These are phyloP conservation scores for Promerops cafer DNA, from an alignment of 2,113 vertebrate species.

Conservation along the genomic window DNA sequence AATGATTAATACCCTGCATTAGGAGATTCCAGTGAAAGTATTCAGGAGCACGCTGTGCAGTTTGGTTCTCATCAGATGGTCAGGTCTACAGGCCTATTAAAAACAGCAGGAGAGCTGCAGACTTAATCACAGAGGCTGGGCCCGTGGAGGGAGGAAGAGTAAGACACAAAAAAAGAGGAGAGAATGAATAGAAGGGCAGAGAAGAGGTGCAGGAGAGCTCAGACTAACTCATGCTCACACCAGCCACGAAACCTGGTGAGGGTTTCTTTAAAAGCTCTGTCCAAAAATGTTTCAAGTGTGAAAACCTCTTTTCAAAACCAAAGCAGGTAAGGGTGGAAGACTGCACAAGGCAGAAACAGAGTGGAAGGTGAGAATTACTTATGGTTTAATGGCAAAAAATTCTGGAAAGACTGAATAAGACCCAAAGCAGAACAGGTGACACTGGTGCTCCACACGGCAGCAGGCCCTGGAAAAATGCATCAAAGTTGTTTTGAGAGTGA, in stretches of 20 bases:
- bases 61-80: conserved; percentile 75
- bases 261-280: background rate
- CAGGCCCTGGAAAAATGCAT: background rate
- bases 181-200: conserved; percentile 14
- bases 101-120: conserved; percentile 77
- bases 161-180: conserved; percentile 28
- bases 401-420: background rate
- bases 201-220: background rate
- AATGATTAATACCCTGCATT: conserved; percentile 86
- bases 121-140: conserved; percentile 80
- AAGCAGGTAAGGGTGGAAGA: background rate
- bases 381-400: background rate
- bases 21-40: conserved; percentile 82
- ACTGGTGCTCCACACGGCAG: background rate
- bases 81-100: conserved; percentile 73
- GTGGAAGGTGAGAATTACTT: background rate
- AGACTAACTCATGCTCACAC: background rate
- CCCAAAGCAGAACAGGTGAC: background rate
- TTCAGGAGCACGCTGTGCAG: conserved; percentile 70
- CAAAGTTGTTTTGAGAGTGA: conserved; percentile 35
- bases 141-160: conserved; percentile 62
- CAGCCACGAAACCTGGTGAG: rapidly evolving
- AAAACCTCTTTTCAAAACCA: background rate
- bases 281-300: background rate
- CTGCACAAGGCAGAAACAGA: rapidly evolving